Percentiles rank a stretch among this genome's conserved stretches.
These are phyloP conservation scores for Pachydiplax longipennis DNA, from an alignment of 2,888 invertebrate genomes.

Conservation along the genomic window DNA sequence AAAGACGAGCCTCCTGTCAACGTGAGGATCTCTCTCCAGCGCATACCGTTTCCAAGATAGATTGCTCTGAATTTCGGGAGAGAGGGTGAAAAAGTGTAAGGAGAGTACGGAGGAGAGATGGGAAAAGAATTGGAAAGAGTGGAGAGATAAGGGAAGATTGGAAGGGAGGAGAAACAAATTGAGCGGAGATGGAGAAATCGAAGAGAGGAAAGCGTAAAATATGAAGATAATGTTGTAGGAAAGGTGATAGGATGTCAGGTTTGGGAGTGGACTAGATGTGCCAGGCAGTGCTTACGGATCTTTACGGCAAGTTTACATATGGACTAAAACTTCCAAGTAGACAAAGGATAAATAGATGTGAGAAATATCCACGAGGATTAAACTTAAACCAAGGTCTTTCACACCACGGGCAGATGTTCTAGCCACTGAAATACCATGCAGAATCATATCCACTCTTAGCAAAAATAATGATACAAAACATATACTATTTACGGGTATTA, in stretches of 20 bases:
- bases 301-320: too few species aligned
- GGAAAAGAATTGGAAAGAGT: neutral
- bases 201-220: neutral
- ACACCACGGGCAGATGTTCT: too few species aligned
- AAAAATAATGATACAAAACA: too few species aligned
- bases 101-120: neutral
- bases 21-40: slow-evolving; percentile 22
- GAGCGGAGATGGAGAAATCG: neutral
- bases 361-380: too few species aligned
- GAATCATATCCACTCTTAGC: too few species aligned
- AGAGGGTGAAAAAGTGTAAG: neutral
- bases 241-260: neutral
- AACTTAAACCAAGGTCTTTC: too few species aligned
- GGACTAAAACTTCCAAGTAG: too few species aligned
- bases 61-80: slow-evolving; percentile 13
- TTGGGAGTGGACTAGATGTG: neutral
- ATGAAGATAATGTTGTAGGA: neutral
- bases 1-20: slow-evolving; percentile 34
- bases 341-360: too few species aligned
- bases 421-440: too few species aligned
- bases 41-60: slow-evolving; percentile 25
- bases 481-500: too few species aligned
- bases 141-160: neutral
- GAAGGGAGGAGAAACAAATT: neutral
- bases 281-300: too few species aligned